Percentiles rank a stretch among this genome's conserved stretches.
phyloP scores from a whole-genome alignment of 1,140 invertebrate species.

The Drosophila melanica region DNA sequence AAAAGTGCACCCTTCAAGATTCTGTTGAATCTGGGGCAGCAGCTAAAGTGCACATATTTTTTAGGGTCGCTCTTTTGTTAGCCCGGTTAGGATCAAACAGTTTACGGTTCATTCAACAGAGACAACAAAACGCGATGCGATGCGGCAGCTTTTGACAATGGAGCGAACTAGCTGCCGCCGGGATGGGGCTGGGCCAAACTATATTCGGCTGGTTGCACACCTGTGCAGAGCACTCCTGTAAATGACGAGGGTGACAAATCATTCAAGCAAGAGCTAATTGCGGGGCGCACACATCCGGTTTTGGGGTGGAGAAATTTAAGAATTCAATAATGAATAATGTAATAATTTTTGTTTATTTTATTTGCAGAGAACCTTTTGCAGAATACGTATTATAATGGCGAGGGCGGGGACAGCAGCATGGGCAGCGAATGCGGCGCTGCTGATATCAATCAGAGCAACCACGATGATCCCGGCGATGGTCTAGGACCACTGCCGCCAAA shows the following conservation, averaged over 20 bases:
- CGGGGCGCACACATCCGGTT: slow-evolving; percentile 30
- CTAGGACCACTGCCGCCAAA: slow-evolving; percentile 96
- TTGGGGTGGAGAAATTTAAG: no score
- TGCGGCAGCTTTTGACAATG: slow-evolving; percentile 15
- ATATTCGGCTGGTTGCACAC: slow-evolving; percentile 70
- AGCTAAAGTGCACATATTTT: slow-evolving; percentile 38
- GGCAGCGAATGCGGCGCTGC: slow-evolving; percentile 60
- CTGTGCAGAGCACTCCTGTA: neutral
- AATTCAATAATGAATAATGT: no score
- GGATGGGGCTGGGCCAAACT: slow-evolving; percentile 50
- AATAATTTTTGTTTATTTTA: neutral
- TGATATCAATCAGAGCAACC: slow-evolving; percentile 39
- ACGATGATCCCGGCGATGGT: slow-evolving; percentile 85
- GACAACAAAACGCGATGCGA: slow-evolving; percentile 5
- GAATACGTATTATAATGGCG: slow-evolving; percentile 66
- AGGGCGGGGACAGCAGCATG: slow-evolving; percentile 65
- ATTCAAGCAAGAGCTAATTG: slow-evolving; percentile 42
- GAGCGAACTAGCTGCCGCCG: neutral
- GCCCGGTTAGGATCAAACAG: slow-evolving; percentile 34
- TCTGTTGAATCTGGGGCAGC: slow-evolving; percentile 58
- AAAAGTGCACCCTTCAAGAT: neutral
- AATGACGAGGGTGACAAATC: slow-evolving; percentile 23
- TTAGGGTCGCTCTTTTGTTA: slow-evolving; percentile 8
- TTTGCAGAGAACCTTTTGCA: slow-evolving; percentile 72
- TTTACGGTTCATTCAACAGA: slow-evolving; percentile 71